These are phyloP conservation scores for Rhogogaster chlorosoma DNA, from an alignment of 2,888 invertebrate species.

Conservation along the genomic window DNA sequence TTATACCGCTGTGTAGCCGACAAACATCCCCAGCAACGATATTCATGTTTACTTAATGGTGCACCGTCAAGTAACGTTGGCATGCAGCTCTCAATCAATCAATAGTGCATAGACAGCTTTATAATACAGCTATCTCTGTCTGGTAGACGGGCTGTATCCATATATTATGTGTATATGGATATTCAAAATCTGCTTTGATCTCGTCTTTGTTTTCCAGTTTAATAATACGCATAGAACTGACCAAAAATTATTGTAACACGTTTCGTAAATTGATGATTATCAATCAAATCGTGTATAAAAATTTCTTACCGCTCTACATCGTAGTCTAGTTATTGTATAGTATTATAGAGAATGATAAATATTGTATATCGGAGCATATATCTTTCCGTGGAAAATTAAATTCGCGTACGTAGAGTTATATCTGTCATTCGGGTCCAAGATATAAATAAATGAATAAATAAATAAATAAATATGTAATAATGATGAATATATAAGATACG, in stretches of 20 bases:
- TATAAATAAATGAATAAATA: constrained; percentile 25
- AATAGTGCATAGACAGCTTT: background rate
- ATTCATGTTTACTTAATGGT: background rate
- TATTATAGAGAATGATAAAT: background rate
- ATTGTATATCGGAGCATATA: constrained; percentile 24
- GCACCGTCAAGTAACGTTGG: background rate
- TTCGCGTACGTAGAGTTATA: constrained; percentile 16
- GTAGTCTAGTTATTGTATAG: background rate
- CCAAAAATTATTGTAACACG: background rate
- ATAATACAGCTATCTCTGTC: background rate
- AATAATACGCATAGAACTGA: background rate
- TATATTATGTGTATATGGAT: too few species aligned
- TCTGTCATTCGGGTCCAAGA: constrained; percentile 21
- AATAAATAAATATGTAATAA: background rate
- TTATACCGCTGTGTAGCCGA: background rate
- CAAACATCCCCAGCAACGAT: background rate
- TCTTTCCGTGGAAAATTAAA: background rate
- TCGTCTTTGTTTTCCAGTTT: background rate
- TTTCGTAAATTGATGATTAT: background rate
- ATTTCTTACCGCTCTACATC: background rate
- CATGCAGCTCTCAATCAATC: background rate
- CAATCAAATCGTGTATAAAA: background rate
- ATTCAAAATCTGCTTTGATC: background rate
- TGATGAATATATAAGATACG: constrained; percentile 21
- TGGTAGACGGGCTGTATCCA: background rate